Evolutionary conservation across 1,140 invertebrate species (phyloP), one percentile per base, ranked within the genome.

Genomic region (Cardiocondyla obscurior): DNA sequence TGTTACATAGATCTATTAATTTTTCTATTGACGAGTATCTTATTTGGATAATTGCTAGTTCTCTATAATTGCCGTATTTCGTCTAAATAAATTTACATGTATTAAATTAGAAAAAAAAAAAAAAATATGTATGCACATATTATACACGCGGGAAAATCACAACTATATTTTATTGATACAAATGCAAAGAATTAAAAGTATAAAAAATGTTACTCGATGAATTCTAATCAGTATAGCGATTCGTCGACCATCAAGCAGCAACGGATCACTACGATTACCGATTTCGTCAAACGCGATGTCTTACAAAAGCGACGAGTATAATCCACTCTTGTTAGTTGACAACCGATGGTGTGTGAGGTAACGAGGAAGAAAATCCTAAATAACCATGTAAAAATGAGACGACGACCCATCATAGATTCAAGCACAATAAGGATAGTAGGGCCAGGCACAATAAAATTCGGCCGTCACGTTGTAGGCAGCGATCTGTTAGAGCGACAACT

Each of bases 381-480:
- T 85, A 88, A 85, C 73, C 73, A 90, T 86, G 57, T 87, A 88
- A 89, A 90, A 89, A 91, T 65, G 86, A 51, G 30, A 91, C 83
- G 90, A 93, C 91, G 90, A 93, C 92, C 91, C 90, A 92, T 93
- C 90, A 91, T 93, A 93, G 90, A 90, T 92, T 93, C 89, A 93
- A 93, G 93, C 93, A 94, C 93, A 94, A 94, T 93, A 93, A 93
- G 90, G 90, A 93, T 93, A 93, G 92, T 94, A 94, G 93, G 93
- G 93, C 93, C 93, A 94, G 92, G 93, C 93, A 94, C 93, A 94
- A 94, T 94, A 93, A 93, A 94, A 93, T 92, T 93, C 88, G 93
- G 93, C 93, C 92, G 91, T 91, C 90, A 93, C 92, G 90, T 93
- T 93, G 91, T 94, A 94, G 92, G 86, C 91, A 93, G 92, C 91